These are phyloP conservation scores for Urosaurus nigricauda DNA, from an alignment of 2,797 vertebrate genomes.

Conservation along the genomic window DNA sequence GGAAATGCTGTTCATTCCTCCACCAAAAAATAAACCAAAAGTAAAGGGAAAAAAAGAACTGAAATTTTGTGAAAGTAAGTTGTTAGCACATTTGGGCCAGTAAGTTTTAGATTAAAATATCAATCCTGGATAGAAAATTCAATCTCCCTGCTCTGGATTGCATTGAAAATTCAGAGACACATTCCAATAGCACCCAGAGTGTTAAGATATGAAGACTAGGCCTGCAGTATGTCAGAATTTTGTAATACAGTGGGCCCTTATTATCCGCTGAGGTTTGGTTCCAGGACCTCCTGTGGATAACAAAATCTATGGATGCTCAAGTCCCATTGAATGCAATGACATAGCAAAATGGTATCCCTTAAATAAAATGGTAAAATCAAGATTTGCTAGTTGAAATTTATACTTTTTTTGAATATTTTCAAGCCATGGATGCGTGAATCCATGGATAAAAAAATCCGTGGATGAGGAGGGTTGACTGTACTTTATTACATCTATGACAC, in stretches of 20 bases:
- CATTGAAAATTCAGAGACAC: neutral
- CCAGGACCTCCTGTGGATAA: too few relatives aligned
- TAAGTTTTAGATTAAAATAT: neutral
- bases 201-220: constrained; percentile 17
- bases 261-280: too few relatives aligned
- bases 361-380: too few relatives aligned
- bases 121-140: neutral
- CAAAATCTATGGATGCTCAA: too few relatives aligned
- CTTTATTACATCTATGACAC: neutral
- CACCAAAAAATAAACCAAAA: neutral
- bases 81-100: neutral
- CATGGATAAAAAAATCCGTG: too few relatives aligned
- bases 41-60: too few relatives aligned
- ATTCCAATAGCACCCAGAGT: neutral
- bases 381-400: too few relatives aligned
- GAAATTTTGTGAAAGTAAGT: neutral
- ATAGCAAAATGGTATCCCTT: too few relatives aligned
- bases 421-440: too few relatives aligned
- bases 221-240: neutral
- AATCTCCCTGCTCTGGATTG: neutral
- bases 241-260: neutral
- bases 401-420: too few relatives aligned
- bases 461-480: too few relatives aligned
- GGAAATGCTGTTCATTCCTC: neutral
- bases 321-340: too few relatives aligned